Conservation (phyloP, 1,140 invertebrate species). For the Drosophila setifemur region DNA sequence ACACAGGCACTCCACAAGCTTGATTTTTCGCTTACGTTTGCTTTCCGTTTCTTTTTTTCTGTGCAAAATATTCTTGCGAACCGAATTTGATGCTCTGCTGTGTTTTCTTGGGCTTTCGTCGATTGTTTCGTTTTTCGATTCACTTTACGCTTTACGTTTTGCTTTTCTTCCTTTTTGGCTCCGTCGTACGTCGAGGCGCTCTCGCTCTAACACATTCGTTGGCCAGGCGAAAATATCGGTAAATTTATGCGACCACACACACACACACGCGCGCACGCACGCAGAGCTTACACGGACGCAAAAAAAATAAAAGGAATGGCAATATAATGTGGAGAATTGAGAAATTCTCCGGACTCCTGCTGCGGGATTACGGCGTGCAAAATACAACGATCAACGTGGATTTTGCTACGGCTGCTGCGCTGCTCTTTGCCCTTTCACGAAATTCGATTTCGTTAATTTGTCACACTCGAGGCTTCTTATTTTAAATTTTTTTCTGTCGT, state of each 20-base stretch:
- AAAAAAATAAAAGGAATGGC: constrained; percentile 50
- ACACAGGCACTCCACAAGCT: neutral
- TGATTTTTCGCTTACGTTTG: constrained; percentile 49
- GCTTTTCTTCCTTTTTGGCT: constrained; percentile 20
- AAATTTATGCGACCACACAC: constrained; percentile 59
- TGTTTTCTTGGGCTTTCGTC: neutral
- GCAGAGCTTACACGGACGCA: constrained; percentile 13
- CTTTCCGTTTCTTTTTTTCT: constrained; percentile 17
- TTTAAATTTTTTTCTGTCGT: neutral
- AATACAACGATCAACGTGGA: constrained; percentile 55
- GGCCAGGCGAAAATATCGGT: constrained; percentile 66
- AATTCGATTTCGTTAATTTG: constrained; percentile 2
- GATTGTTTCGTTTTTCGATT: constrained; percentile 2
- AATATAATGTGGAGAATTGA: too few species aligned
- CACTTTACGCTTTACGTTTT: too few species aligned
- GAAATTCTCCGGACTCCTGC: constrained; percentile 15
- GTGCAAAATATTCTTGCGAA: constrained; percentile 11
- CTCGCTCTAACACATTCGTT: constrained; percentile 6
- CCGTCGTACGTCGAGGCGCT: constrained; percentile 22
- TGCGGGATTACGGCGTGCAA: constrained; percentile 41
- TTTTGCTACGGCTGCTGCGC: constrained; percentile 24
- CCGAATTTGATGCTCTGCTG: neutral
- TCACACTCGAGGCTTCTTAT: neutral
- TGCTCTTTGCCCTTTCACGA: constrained; percentile 1
- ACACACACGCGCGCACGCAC: constrained; percentile 10